phyloP scores from a whole-genome alignment of 2,797 vertebrate genomes.

The Gobio occitaniae region DNA sequence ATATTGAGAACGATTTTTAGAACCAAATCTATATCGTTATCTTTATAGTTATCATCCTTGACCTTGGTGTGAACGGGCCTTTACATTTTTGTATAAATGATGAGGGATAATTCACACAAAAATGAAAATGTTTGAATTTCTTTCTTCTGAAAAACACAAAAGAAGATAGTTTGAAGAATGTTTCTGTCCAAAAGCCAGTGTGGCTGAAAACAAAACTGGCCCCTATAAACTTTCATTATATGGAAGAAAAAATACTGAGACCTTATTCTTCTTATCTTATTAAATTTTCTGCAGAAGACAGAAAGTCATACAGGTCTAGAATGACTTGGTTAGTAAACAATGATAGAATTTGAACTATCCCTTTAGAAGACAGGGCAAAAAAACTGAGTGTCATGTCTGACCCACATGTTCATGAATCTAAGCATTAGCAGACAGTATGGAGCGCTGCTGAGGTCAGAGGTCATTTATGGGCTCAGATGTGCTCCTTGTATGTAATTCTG shows the following conservation, averaged over 20 bases:
- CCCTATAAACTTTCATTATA: background rate
- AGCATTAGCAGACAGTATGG: background rate
- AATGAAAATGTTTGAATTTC: background rate
- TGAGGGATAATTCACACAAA: background rate
- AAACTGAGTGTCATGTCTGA: background rate
- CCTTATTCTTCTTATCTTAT: background rate
- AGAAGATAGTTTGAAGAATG: background rate
- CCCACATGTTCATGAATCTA: background rate
- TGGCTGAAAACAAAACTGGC: background rate
- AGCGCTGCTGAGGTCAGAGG: conserved; percentile 36
- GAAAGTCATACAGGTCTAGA: background rate
- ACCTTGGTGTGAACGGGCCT: too few species aligned
- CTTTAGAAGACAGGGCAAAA: too few species aligned
- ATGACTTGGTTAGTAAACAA: background rate
- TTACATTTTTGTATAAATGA: background rate
- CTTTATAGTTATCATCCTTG: too few species aligned
- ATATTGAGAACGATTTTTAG: too few species aligned
- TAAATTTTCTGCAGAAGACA: background rate
- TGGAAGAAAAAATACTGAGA: background rate
- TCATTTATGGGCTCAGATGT: conserved; percentile 48
- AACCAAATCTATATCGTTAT: too few species aligned
- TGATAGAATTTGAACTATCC: background rate
- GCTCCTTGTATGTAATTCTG: conserved; percentile 10
- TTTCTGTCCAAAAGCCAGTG: background rate
- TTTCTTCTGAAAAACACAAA: background rate